A percentile compares a stretch with the other conserved stretches of the same genome.
phyloP scores from a whole-genome alignment of 1,140 invertebrate species.

The Drosophila guanche region DNA sequence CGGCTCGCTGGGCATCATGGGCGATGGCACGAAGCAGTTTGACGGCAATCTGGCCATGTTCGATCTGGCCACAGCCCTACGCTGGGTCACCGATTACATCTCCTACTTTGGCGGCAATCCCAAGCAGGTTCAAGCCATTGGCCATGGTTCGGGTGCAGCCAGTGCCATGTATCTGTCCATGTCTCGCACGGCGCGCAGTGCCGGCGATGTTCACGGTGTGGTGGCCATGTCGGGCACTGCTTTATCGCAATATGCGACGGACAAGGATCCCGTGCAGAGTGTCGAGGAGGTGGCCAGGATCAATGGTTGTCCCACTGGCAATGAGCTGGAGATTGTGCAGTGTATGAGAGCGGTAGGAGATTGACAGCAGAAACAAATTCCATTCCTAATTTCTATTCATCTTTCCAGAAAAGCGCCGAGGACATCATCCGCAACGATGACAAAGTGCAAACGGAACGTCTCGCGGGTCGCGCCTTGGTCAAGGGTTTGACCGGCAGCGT shows the following conservation, averaged over 20 bases:
- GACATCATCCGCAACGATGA: constrained; percentile 84
- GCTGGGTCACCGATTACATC: constrained; percentile 88
- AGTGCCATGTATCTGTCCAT: constrained; percentile 85
- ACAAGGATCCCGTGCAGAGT: constrained; percentile 85
- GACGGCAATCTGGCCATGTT: constrained; percentile 89
- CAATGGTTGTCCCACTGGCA: constrained; percentile 85
- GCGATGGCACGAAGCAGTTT: constrained; percentile 86
- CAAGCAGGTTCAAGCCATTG: constrained; percentile 87
- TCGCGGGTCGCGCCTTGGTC: constrained; percentile 84
- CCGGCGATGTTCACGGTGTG: constrained; percentile 85
- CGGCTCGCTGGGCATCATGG: constrained; percentile 90
- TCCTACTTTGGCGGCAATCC: constrained; percentile 89
- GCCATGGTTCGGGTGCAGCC: constrained; percentile 88
- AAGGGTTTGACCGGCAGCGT: constrained; percentile 83
- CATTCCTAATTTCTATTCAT: neutral
- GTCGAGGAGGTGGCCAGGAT: constrained; percentile 84
- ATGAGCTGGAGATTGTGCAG: constrained; percentile 85
- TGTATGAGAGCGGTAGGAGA: constrained; percentile 85
- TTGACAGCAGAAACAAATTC: neutral
- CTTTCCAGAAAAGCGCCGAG: constrained; percentile 70
- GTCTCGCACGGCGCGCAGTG: constrained; percentile 85
- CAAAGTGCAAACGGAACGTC: constrained; percentile 83
- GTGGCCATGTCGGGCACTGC: constrained; percentile 88
- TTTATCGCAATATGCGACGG: constrained; percentile 87
- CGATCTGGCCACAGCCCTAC: constrained; percentile 88